A percentile compares a stretch with the other conserved stretches of the same genome.
Conservation (phyloP, 2,113 vertebrate genomes). For the Notothenia rossii region DNA sequence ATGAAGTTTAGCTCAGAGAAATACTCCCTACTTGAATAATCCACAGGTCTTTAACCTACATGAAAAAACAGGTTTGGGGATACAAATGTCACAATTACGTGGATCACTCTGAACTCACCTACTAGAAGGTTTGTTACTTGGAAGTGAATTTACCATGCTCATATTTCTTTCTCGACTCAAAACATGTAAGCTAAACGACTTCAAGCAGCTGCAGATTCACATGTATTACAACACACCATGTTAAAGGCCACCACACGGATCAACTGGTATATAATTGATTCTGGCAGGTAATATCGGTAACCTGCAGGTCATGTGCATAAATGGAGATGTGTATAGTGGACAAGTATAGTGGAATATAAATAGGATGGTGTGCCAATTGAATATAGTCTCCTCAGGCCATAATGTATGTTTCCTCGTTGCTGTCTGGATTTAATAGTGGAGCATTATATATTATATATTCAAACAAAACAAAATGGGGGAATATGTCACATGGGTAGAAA, state of each 20-base stretch:
- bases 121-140: neutral
- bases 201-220: neutral
- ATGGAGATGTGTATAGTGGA: neutral
- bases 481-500: neutral
- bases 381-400: slow-evolving; percentile 11
- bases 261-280: too few relatives aligned
- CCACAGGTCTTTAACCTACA: neutral
- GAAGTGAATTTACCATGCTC: neutral
- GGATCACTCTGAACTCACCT: neutral
- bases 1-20: slow-evolving; percentile 7
- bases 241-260: neutral
- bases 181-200: neutral
- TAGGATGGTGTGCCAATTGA: slow-evolving; percentile 34
- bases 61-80: neutral
- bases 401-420: neutral
- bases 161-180: neutral
- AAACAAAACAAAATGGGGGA: too few relatives aligned
- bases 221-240: neutral
- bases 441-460: too few relatives aligned
- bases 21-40: slow-evolving; percentile 8
- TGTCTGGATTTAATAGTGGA: neutral
- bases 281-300: neutral
- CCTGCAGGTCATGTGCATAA: neutral
- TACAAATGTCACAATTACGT: neutral
- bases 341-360: slow-evolving; percentile 10